Conservation (phyloP, 2,797 vertebrate genomes). For the Anguilla pacifica region DNA sequence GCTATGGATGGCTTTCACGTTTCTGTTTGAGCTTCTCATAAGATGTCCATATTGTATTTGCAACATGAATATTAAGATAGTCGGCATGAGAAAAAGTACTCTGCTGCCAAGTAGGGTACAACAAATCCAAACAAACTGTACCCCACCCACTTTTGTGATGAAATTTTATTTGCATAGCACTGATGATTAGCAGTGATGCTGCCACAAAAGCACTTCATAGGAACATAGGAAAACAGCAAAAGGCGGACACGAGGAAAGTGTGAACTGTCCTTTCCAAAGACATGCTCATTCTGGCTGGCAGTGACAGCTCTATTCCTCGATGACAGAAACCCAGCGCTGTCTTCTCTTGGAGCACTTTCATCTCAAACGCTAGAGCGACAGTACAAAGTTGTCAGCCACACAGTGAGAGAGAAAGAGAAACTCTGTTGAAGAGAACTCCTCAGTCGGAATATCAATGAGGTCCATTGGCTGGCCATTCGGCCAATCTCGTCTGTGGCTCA, state of each 20-base stretch:
- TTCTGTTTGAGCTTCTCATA: not conserved
- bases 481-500: not conserved
- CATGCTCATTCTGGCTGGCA: not conserved
- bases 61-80: not conserved
- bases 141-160: not conserved
- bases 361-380: not conserved
- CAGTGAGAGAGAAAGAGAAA: not conserved
- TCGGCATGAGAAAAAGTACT: not conserved
- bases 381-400: not conserved
- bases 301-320: not conserved
- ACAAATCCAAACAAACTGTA: not conserved
- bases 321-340: not conserved
- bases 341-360: not conserved
- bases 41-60: not conserved
- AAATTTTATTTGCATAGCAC: slow-evolving; percentile 1
- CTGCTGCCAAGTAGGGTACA: not conserved
- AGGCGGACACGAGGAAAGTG: not conserved
- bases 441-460: not conserved
- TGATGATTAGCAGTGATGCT: not conserved
- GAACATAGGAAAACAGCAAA: not conserved
- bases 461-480: not conserved
- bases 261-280: not conserved
- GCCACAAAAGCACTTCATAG: not conserved
- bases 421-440: not conserved
- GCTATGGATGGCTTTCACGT: not conserved